These are phyloP conservation scores for Atethmia centrago DNA, from an alignment of 2,888 invertebrate species.

Conservation along the genomic window DNA sequence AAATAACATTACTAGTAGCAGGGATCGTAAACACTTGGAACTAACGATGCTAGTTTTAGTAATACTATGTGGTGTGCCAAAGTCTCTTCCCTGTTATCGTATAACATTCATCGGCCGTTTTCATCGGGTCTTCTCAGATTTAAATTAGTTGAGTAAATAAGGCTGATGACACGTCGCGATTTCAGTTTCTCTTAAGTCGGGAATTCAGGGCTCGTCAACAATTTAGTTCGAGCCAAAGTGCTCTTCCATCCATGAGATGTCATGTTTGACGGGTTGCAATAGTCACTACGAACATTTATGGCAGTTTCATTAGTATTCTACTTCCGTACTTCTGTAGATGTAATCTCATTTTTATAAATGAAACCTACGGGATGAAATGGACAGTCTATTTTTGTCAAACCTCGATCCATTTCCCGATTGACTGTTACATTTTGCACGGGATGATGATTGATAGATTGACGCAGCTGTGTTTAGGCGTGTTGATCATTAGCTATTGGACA, in stretches of 20 bases:
- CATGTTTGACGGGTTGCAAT: slow-evolving; percentile 33
- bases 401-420: slow-evolving; percentile 40
- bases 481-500: slow-evolving; percentile 10
- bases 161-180: slow-evolving; percentile 42
- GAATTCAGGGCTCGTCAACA: slow-evolving; percentile 43
- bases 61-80: slow-evolving; percentile 46
- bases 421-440: slow-evolving; percentile 25
- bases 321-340: slow-evolving; percentile 10
- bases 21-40: slow-evolving; percentile 52
- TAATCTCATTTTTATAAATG: slow-evolving; percentile 19
- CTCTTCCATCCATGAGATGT: slow-evolving; percentile 15
- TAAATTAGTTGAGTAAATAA: slow-evolving; percentile 59
- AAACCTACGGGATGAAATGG: slow-evolving; percentile 29
- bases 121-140: slow-evolving; percentile 42
- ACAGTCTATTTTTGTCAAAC: slow-evolving; percentile 39
- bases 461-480: slow-evolving; percentile 14
- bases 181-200: slow-evolving; percentile 38
- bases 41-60: slow-evolving; percentile 40
- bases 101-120: slow-evolving; percentile 43
- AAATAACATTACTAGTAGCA: slow-evolving; percentile 54
- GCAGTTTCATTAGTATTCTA: slow-evolving; percentile 17
- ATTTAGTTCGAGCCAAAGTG: slow-evolving; percentile 30
- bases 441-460: slow-evolving; percentile 40
- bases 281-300: slow-evolving; percentile 12
- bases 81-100: slow-evolving; percentile 39